Base-by-base conservation (phyloP, 2,888 invertebrate genomes). In the Petrolisthes cinctipes region DNA sequence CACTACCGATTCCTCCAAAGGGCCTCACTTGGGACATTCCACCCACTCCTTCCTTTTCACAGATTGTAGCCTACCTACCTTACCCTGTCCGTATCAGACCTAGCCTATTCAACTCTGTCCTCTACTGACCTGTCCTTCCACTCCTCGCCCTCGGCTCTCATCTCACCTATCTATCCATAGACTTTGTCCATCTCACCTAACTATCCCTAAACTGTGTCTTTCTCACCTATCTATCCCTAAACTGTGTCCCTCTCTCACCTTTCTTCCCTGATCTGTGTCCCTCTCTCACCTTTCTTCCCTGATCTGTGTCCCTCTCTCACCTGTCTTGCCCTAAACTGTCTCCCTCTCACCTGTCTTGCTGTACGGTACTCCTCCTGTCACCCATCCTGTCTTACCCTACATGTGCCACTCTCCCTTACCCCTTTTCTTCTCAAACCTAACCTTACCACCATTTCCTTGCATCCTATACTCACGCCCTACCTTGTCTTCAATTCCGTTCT, bases 401-500 rank as follows among this genome's bases (percentile, higher is more conserved):
- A 56, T 57, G n/a, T 81, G 57, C 51, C 81, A 56, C 81, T 81
- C 81, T 57, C 79, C 57, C 1, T 81, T 57, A 17, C 81, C 17
- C 81, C 51, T 17, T 81, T 51, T 57, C 81, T 20, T 37, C 66
- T 66, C 37, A n/a, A 5, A 4, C 23, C 66, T 23, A 5, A 14
- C 37, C 51, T 5, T 82, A 20, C n/a, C 61, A 20, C 37, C 23
- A 61, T 23, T 6, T 11, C 66, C 20, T 14, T 17, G 11, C 23
- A 57, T 14, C 57, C 54, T 23, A 5, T 11, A 17, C 20, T 11
- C 37, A 53, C 23, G 5, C 81, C 20, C 23, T 23, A 51, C 20
- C 37, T 23, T 20, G 11, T 61, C 20, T 14, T 20, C 57, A n/a
- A 17, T 81, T 20, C 57, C 57, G 1, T 37, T 51, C 68, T 37